A percentile compares a stretch with the other conserved stretches of the same genome.
phyloP scores from a whole-genome alignment of 2,797 vertebrate species.

The Esox lucius region DNA sequence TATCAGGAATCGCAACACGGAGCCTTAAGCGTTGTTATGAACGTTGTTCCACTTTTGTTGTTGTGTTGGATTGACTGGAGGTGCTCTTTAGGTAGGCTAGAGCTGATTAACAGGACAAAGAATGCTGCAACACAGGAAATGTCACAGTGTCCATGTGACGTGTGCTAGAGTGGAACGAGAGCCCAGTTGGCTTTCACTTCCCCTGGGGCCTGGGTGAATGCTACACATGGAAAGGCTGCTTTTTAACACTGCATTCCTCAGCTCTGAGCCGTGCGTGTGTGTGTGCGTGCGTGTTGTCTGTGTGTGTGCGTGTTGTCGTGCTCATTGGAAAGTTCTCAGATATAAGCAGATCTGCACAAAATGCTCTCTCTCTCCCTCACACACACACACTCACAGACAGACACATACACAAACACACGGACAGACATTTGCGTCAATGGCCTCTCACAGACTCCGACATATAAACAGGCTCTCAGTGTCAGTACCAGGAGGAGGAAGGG shows the following conservation, averaged over 20 bases:
- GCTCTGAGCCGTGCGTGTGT: neutral
- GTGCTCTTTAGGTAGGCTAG: neutral
- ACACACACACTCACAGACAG: neutral
- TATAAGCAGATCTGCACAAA: neutral
- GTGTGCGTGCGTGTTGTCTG: no score
- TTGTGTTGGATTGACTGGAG: neutral
- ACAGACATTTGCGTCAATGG: neutral
- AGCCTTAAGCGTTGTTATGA: neutral
- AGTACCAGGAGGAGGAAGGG: neutral
- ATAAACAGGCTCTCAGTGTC: neutral
- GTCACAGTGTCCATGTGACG: neutral
- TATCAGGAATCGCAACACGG: neutral
- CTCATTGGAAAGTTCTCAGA: neutral
- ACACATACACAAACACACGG: neutral
- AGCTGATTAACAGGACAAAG: neutral
- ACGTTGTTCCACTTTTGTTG: neutral
- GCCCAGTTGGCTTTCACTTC: neutral
- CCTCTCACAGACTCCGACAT: constrained; percentile 4
- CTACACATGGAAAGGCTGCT: neutral
- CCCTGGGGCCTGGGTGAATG: neutral
- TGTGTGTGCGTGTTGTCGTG: constrained; percentile 17
- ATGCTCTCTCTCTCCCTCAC: neutral
- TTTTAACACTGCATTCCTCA: neutral
- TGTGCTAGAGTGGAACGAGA: neutral
- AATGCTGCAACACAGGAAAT: neutral